A percentile compares a stretch with the other conserved stretches of the same genome.
Evolutionary conservation across 2,797 vertebrate genomes (phyloP).

Genomic region (Cryptoblepharus egeriae): DNA sequence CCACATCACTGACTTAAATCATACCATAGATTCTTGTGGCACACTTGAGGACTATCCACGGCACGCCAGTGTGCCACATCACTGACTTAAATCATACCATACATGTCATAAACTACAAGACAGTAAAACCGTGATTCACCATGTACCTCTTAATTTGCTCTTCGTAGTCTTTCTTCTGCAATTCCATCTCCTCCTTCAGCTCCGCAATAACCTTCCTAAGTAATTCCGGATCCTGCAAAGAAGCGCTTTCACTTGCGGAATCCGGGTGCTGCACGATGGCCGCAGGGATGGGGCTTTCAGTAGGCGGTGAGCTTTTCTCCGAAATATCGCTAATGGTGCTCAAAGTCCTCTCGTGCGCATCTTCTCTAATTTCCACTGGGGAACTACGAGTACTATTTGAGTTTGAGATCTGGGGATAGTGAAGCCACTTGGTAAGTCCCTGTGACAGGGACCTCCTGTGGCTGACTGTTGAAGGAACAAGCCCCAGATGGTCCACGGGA

Average conservation of each 20-base stretch:
- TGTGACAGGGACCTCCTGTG: constrained; percentile 87
- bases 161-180: constrained; percentile 72
- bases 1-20: too few relatives aligned
- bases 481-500: constrained; percentile 20
- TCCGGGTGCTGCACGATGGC: background rate
- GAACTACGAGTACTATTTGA: constrained; percentile 33
- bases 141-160: constrained; percentile 82
- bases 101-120: too few relatives aligned
- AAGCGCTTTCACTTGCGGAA: constrained; percentile 21
- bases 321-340: constrained; percentile 41
- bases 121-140: too few relatives aligned
- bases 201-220: constrained; percentile 60
- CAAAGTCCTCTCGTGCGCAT: constrained; percentile 27
- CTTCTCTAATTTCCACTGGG: background rate
- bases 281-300: constrained; percentile 41
- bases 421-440: constrained; percentile 86
- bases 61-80: too few relatives aligned
- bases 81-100: too few relatives aligned
- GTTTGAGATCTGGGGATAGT: constrained; percentile 75
- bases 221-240: constrained; percentile 52
- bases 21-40: too few relatives aligned
- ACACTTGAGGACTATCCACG: too few relatives aligned
- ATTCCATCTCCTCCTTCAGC: constrained; percentile 67
- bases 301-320: constrained; percentile 47
- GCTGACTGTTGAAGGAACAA: background rate